phyloP scores from a whole-genome alignment of 2,888 invertebrate genomes.

The Chouioia cunea region DNA sequence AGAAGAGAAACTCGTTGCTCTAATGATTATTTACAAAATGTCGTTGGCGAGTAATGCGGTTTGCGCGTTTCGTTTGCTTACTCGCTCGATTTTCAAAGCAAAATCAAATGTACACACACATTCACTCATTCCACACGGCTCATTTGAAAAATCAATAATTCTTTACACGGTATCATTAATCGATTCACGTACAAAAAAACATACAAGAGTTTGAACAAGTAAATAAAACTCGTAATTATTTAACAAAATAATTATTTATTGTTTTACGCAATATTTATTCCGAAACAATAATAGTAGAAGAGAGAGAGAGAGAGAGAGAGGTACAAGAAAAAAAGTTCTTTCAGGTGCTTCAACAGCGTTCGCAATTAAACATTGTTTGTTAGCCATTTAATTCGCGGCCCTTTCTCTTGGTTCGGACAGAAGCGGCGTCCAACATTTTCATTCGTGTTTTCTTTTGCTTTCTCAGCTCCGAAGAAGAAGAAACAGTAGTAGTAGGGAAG shows the following conservation, averaged over 20 bases:
- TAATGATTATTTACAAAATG: slow-evolving; percentile 42
- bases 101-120: too few relatives aligned
- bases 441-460: slow-evolving; percentile 25
- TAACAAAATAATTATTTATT: background rate
- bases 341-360: background rate
- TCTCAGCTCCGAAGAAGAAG: background rate
- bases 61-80: slow-evolving; percentile 27
- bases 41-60: slow-evolving; percentile 35
- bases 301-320: background rate
- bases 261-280: too few relatives aligned
- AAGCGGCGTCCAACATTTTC: slow-evolving; percentile 11
- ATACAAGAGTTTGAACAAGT: too few relatives aligned
- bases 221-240: too few relatives aligned
- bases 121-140: too few relatives aligned
- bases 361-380: slow-evolving; percentile 32
- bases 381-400: slow-evolving; percentile 15
- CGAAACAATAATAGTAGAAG: background rate
- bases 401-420: background rate
- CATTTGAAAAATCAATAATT: too few relatives aligned
- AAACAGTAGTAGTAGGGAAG: too few relatives aligned
- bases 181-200: too few relatives aligned
- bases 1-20: background rate
- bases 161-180: too few relatives aligned
- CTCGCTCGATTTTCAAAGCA: background rate
- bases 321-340: background rate